Conservation (phyloP, 1,140 invertebrate genomes). For the Tetramorium simillimum region DNA sequence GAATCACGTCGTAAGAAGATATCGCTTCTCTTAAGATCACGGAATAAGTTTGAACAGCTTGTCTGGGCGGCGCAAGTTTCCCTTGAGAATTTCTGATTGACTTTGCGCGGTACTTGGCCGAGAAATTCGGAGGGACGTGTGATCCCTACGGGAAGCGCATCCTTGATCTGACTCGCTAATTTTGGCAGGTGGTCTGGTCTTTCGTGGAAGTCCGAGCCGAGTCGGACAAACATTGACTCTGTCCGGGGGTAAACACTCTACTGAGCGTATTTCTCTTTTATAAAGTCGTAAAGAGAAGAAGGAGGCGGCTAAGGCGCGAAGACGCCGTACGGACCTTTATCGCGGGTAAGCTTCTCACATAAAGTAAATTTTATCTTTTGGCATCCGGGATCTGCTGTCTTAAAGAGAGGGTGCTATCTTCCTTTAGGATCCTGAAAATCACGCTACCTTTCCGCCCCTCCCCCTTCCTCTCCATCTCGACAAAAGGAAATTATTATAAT, state of each 20-base stretch:
- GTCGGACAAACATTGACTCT: slow-evolving; percentile 68
- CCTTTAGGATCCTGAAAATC: slow-evolving; percentile 14
- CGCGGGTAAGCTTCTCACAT: neutral
- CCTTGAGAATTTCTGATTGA: slow-evolving; percentile 22
- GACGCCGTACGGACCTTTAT: slow-evolving; percentile 3
- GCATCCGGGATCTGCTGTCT: neutral
- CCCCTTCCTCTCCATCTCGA: neutral
- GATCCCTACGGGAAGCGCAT: slow-evolving; percentile 35
- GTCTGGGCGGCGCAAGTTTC: slow-evolving; percentile 17
- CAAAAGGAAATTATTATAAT: slow-evolving; percentile 47
- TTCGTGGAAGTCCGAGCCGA: slow-evolving; percentile 28
- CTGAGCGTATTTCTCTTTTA: slow-evolving; percentile 40
- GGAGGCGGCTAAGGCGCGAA: slow-evolving; percentile 23
- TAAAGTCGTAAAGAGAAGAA: slow-evolving; percentile 50
- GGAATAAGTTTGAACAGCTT: slow-evolving; percentile 39
- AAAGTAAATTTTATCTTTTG: slow-evolving; percentile 49
- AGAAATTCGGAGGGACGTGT: slow-evolving; percentile 20
- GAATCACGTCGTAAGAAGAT: slow-evolving; percentile 32
- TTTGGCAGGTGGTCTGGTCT: slow-evolving; percentile 64
- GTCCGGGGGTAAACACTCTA: slow-evolving; percentile 52
- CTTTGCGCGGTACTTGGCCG: slow-evolving; percentile 9
- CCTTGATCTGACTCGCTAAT: slow-evolving; percentile 69
- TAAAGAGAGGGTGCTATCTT: slow-evolving; percentile 17
- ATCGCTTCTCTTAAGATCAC: slow-evolving; percentile 28
- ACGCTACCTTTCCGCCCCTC: neutral